Percentiles rank a stretch among this genome's conserved stretches.
Conservation (phyloP, 2,797 vertebrate species). For the Rhabdomys pumilio region DNA sequence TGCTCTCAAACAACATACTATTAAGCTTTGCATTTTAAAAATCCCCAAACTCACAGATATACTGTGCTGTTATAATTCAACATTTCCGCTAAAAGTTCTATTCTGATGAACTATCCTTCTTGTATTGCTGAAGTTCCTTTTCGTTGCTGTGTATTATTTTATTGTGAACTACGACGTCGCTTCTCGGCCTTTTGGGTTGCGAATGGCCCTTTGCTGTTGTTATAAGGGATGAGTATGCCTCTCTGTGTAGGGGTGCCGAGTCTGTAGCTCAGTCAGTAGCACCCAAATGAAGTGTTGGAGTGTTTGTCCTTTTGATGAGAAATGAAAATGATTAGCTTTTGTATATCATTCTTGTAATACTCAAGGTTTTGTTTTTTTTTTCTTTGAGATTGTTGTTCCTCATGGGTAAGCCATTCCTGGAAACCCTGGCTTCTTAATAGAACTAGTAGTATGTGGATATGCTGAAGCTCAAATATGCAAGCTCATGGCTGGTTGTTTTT, state of each 20-base stretch:
- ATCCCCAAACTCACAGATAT: background rate
- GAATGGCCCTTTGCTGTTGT: background rate
- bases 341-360: background rate
- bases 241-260: background rate
- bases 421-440: background rate
- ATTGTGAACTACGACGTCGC: background rate
- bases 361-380: background rate
- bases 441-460: fast-evolving
- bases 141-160: background rate
- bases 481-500: background rate
- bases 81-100: background rate
- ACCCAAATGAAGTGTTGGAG: background rate
- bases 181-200: background rate
- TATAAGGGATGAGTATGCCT: background rate
- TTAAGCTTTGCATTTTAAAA: slow-evolving; percentile 58
- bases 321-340: background rate
- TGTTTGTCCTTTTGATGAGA: background rate
- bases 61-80: background rate
- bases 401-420: background rate
- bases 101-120: background rate
- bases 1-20: background rate
- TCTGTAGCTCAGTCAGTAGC: background rate
- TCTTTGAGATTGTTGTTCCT: background rate
- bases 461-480: background rate
- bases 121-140: background rate